These are phyloP conservation scores for Halocaridina rubra DNA, from an alignment of 2,888 invertebrate species.

Conservation along the genomic window DNA sequence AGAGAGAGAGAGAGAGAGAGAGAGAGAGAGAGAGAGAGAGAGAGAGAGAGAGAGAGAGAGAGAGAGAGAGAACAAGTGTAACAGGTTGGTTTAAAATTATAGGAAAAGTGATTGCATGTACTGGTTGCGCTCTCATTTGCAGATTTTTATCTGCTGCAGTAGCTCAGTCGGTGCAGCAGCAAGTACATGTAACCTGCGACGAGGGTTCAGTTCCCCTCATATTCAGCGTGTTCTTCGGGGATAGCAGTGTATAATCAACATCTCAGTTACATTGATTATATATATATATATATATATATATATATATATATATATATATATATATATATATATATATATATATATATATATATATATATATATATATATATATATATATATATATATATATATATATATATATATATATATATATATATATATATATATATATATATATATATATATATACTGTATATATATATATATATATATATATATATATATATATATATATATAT, in stretches of 20 bases:
- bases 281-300: background rate
- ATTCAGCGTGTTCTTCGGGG: too few species aligned
- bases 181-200: background rate
- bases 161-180: background rate
- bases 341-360: background rate
- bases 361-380: background rate
- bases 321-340: slow-evolving; percentile 4
- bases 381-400: background rate
- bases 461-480: background rate
- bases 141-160: too few species aligned
- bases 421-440: background rate
- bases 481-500: background rate
- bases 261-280: background rate
- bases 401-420: background rate
- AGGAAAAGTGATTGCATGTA: too few species aligned
- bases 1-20: background rate
- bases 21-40: background rate
- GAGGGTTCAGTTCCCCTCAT: too few species aligned
- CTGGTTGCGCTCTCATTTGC: too few species aligned
- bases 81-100: background rate
- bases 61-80: background rate
- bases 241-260: too few species aligned
- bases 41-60: background rate
- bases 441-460: background rate
- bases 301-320: background rate